Base-by-base conservation (phyloP, 2,113 vertebrate species). In the Phylloscopus trochilus region DNA sequence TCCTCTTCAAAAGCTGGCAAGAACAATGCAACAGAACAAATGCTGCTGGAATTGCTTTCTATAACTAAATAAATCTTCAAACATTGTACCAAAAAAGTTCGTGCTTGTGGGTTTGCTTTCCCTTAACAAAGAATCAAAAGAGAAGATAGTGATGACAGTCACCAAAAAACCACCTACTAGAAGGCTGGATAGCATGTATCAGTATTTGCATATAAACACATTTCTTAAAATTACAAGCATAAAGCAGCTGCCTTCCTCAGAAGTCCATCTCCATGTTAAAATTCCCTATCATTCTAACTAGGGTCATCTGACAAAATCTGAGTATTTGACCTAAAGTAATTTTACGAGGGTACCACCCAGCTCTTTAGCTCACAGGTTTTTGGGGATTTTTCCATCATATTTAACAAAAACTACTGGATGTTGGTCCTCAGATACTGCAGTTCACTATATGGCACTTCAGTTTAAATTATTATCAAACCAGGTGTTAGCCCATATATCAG, bases 91-190 rank as follows among this genome's bases (percentile, higher is more conserved):
- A 93, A 97, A 96, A 95, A 94, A 53, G 30, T 78, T 77, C 27
- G 3, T 77, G 64, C 84, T 59, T 85, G 85, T 97, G 94, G 91
- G 94, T 69, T 96, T 96, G 93, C 84, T 95, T 92, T 88, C 76
- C 49, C 43, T 88, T 92, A 85, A 89, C 89, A 87, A 95, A 88
- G 63, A 80, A 88, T 47, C 83, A 83, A 74, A 78, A 92, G 77
- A 89, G 83, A 92, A 79, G 90, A 92, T 35, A 74, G 94, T 74
- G 79, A 94, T 96, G 94, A 95, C 87, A 94, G 92, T 92, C 67
- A 66, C 87, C 49, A 82, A 94, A 91, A 92, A 77, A 9, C 0
- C 94, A 95, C 95, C 92, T 86, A 90, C 93, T 78, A 77, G 79
- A 88, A 92, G 93, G 67, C 69, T 92, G 78, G 51, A 83, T 41